These are phyloP conservation scores for Phengaris alcon DNA, from an alignment of 2,888 invertebrate species.

Conservation along the genomic window DNA sequence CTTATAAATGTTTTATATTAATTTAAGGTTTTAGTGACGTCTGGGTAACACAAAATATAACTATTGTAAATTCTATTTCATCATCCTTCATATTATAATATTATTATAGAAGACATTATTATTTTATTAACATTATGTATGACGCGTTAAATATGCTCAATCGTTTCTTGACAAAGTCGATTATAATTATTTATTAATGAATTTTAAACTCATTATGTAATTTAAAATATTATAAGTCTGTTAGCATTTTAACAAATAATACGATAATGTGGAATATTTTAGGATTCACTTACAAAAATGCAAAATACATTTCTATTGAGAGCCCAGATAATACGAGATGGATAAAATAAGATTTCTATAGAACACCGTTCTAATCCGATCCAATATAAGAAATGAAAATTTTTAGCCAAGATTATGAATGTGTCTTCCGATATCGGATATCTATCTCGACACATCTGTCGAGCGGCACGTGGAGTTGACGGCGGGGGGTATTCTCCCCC, in stretches of 20 bases:
- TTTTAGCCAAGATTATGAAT: slow-evolving; percentile 76
- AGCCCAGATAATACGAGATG: neutral
- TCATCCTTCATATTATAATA: no score
- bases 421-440: slow-evolving; percentile 77
- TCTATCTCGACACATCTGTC: slow-evolving; percentile 75
- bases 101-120: no score
- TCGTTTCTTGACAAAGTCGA: no score
- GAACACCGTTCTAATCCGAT: slow-evolving; percentile 47
- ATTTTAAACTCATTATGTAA: no score
- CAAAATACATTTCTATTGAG: slow-evolving; percentile 17
- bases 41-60: neutral
- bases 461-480: slow-evolving; percentile 72
- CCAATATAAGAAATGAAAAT: slow-evolving; percentile 73
- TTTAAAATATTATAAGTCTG: no score
- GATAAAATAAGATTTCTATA: slow-evolving; percentile 23
- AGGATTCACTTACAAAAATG: neutral
- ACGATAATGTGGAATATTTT: neutral
- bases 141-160: no score
- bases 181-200: no score
- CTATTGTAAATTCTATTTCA: no score
- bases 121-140: no score
- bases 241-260: neutral
- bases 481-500: slow-evolving; percentile 56
- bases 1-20: slow-evolving; percentile 64
- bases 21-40: slow-evolving; percentile 12